These are phyloP conservation scores for Chloroceryle amazona DNA, from an alignment of 2,797 vertebrate genomes.

Conservation along the genomic window DNA sequence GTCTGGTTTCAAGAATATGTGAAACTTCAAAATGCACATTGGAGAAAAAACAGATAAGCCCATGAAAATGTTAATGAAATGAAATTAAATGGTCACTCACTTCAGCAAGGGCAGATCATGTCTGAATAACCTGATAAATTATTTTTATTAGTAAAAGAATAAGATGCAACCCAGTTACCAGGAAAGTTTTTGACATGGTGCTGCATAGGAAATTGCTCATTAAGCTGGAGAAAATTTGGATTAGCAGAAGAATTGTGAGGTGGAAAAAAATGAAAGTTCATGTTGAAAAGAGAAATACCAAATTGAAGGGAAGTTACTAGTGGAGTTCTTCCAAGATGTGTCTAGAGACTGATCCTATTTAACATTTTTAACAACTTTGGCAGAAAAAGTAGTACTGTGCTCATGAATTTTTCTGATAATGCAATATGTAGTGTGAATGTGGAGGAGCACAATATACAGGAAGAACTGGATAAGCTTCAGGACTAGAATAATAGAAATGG, in stretches of 20 bases:
- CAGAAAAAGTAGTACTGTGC: constrained; percentile 51
- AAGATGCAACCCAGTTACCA: not conserved
- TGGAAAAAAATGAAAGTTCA: constrained; percentile 42
- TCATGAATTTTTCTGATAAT: constrained; percentile 71
- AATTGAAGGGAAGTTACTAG: constrained; percentile 64
- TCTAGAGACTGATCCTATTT: constrained; percentile 67
- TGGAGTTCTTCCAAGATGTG: constrained; percentile 67
- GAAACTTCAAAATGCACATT: not conserved
- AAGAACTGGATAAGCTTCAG: constrained; percentile 49
- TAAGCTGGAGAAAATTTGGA: constrained; percentile 55
- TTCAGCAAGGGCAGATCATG: not conserved
- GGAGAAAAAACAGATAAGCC: not conserved
- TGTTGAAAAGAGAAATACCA: constrained; percentile 57
- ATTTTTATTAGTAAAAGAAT: not conserved
- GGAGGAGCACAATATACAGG: constrained; percentile 64
- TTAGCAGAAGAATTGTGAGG: constrained; percentile 55
- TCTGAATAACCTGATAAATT: not conserved
- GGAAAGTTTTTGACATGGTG: not conserved
- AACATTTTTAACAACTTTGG: constrained; percentile 75
- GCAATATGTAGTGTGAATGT: constrained; percentile 71
- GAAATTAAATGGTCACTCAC: not conserved
- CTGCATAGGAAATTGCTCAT: constrained; percentile 43
- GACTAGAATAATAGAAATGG: constrained; percentile 49
- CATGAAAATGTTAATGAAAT: not conserved
- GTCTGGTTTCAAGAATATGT: not conserved